A percentile compares a stretch with the other conserved stretches of the same genome.
These are phyloP conservation scores for Phrixothrix hirtus DNA, from an alignment of 2,888 invertebrate genomes.

Conservation along the genomic window DNA sequence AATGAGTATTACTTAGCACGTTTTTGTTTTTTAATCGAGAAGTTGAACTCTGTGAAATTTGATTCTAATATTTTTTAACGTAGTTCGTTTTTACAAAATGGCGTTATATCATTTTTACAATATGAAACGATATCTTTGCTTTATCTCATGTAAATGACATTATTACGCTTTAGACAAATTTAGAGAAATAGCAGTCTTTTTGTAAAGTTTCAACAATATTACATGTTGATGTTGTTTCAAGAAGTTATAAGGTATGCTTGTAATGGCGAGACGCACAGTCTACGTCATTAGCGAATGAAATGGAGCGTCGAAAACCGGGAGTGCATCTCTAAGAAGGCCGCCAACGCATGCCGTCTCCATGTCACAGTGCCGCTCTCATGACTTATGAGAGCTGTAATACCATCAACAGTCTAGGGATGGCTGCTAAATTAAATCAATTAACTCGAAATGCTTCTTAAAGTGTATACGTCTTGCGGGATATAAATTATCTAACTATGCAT, in stretches of 20 bases:
- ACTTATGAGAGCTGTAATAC: slow-evolving; percentile 34
- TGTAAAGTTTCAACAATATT: background rate
- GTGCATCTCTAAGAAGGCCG: slow-evolving; percentile 42
- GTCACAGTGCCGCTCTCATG: slow-evolving; percentile 36
- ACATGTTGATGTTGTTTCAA: slow-evolving; percentile 6
- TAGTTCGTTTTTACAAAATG: too few species aligned
- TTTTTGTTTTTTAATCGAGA: too few species aligned
- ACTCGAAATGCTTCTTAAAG: slow-evolving; percentile 21
- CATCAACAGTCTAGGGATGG: slow-evolving; percentile 32
- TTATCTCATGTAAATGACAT: too few species aligned
- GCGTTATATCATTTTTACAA: too few species aligned
- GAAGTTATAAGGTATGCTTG: slow-evolving; percentile 28
- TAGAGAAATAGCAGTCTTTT: too few species aligned
- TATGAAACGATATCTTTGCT: too few species aligned
- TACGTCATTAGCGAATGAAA: slow-evolving; percentile 53
- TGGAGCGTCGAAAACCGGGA: slow-evolving; percentile 44
- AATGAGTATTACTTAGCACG: too few species aligned
- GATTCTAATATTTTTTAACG: too few species aligned
- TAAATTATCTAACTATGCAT: slow-evolving; percentile 10
- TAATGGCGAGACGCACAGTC: slow-evolving; percentile 46
- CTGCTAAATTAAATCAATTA: slow-evolving; percentile 36
- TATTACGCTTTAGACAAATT: too few species aligned
- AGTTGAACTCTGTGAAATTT: too few species aligned
- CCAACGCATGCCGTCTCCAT: slow-evolving; percentile 30
- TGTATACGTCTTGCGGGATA: slow-evolving; percentile 16